Evolutionary conservation across 2,888 invertebrate genomes (phyloP).

Genomic region (Caenorhabditis doughertyi): DNA sequence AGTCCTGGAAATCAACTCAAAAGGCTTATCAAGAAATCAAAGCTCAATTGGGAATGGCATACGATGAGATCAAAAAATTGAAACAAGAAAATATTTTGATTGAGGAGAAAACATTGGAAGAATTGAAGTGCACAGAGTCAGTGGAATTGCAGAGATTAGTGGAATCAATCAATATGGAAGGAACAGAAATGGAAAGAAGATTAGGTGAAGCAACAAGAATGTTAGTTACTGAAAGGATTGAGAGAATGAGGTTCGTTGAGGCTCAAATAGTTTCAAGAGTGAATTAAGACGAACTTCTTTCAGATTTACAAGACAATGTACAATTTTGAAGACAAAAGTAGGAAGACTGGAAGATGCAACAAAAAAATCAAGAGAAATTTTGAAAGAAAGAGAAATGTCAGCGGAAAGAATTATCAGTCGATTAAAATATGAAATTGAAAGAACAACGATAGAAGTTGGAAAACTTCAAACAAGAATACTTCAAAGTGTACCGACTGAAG

Average conservation of each 20-base stretch:
- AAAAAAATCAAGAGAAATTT: constrained; percentile 20
- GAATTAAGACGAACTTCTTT: not conserved
- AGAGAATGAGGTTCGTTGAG: constrained; percentile 55
- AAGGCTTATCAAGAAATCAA: constrained; percentile 59
- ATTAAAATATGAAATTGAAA: constrained; percentile 56
- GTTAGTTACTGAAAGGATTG: constrained; percentile 69
- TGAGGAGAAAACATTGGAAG: constrained; percentile 41
- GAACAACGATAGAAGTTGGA: constrained; percentile 73
- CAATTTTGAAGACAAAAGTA: constrained; percentile 43
- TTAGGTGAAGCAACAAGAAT: constrained; percentile 79
- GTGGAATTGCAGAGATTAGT: constrained; percentile 72
- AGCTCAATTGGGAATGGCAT: constrained; percentile 67
- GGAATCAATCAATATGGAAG: constrained; percentile 72
- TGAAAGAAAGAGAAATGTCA: constrained; percentile 30
- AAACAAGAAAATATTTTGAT: constrained; percentile 49
- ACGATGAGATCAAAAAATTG: constrained; percentile 59
- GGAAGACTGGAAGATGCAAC: constrained; percentile 50
- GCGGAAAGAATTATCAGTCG: constrained; percentile 11
- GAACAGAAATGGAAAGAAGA: constrained; percentile 77
- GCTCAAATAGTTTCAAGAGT: not conserved
- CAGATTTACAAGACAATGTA: constrained; percentile 52
- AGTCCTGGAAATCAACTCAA: constrained; percentile 51
- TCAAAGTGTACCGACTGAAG: constrained; percentile 73
- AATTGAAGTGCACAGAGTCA: constrained; percentile 60
- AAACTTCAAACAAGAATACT: constrained; percentile 75